Base-by-base conservation (phyloP, 2,113 vertebrate species). In the Malurus elegans region DNA sequence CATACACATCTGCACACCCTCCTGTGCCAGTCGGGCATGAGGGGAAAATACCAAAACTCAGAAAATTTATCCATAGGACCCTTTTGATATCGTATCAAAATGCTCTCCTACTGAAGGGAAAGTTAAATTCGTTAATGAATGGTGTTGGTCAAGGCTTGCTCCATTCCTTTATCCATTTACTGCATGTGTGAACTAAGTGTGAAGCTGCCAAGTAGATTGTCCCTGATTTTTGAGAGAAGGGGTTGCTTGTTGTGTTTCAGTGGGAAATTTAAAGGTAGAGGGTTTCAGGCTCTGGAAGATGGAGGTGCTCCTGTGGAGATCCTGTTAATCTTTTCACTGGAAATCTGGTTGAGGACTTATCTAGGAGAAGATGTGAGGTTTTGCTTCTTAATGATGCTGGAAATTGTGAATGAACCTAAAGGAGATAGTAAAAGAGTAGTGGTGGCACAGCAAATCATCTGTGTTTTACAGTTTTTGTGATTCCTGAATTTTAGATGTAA, bases 111-210 rank as follows among this genome's bases (percentile, higher is more conserved):
- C 18, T 61, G 73, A 74, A 78, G 36, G 19, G 23, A 4, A 65
- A 48, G 20, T 53, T 42, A 42, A 69, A 28, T 70, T 32, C 12
- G 36, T 79, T 36, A 20, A 21, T 51, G 20, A 64, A 34, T 36
- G 31, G 2, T 2, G 0, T 25, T 73, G 40, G 50, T 90, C 16
- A 28, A 34, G 40, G 4, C 10, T 61, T 44, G 11, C 10, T 79
- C 53, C 2, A 1, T 48, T 76, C 20, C 8, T 71, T 66, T 61
- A n/a, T 70, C 11, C 11, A 7, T 62, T 72, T 80, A n/a, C 23
- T 42, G 8, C 5, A 1, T 1, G 3, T 47, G 14, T 51, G 69
- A 79, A 6, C 38, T 29, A 38, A 74, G 12, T 1, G 1, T 1
- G 1, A 38, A 90, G 34, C 29, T 70, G 8, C 0, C 0, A 4